phyloP scores from a whole-genome alignment of 1,140 invertebrate species.

The Caenorhabditis brenneri region DNA sequence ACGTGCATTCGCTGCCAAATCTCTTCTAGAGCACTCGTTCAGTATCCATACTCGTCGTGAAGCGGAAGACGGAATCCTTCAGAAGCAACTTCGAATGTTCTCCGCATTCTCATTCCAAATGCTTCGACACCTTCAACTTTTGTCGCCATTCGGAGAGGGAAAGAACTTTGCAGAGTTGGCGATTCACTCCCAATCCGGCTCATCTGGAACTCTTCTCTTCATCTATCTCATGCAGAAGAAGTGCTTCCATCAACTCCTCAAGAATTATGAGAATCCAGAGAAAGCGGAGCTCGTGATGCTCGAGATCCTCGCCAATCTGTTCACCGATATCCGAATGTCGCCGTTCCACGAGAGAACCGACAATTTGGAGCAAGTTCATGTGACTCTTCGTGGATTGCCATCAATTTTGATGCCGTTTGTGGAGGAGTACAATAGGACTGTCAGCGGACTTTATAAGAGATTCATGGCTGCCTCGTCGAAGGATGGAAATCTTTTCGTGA shows the following conservation, averaged over 20 bases:
- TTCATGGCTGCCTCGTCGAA: conserved; percentile 42
- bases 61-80: conserved; percentile 49
- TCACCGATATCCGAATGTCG: conserved; percentile 40
- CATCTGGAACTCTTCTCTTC: conserved; percentile 69
- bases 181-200: conserved; percentile 58
- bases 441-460: conserved; percentile 19
- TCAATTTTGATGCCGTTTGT: background rate
- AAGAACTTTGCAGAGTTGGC: conserved; percentile 67
- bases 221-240: conserved; percentile 65
- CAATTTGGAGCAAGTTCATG: conserved; percentile 35
- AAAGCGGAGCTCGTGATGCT: conserved; percentile 44
- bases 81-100: conserved; percentile 59
- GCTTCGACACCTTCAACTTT: conserved; percentile 63
- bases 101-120: conserved; percentile 68
- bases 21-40: conserved; percentile 64
- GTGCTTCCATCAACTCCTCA: conserved; percentile 60
- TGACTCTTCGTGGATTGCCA: conserved; percentile 21
- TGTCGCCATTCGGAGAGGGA: conserved; percentile 47
- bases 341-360: conserved; percentile 47
- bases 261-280: conserved; percentile 49
- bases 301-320: conserved; percentile 39
- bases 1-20: conserved; percentile 55
- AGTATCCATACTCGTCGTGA: conserved; percentile 59
- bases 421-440: conserved; percentile 49
- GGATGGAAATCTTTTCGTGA: conserved; percentile 43